Evolutionary conservation across 2,113 vertebrate species (phyloP).

Genomic region (Phodopus roborovskii): DNA sequence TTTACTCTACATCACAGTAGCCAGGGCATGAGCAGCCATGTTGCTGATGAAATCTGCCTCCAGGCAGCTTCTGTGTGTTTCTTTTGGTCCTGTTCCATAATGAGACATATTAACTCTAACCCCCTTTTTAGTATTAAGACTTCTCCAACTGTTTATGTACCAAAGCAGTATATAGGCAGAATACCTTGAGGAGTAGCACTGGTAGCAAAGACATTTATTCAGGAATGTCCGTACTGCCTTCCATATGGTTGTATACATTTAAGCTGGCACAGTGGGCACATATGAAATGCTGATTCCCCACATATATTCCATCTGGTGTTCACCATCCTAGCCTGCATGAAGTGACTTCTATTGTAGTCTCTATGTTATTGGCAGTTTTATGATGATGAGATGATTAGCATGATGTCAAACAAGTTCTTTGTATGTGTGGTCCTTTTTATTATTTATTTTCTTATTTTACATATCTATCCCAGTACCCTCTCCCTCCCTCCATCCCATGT

Average conservation of each 20-base stretch:
- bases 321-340: background rate
- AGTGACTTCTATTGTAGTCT: background rate
- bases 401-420: background rate
- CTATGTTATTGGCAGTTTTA: background rate
- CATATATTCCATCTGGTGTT: background rate
- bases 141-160: background rate
- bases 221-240: background rate
- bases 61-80: slow-evolving; percentile 30
- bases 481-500: no score
- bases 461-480: no score
- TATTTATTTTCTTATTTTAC: no score
- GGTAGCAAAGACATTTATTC: background rate
- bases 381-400: background rate
- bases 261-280: no score
- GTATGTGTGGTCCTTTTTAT: background rate
- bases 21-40: background rate
- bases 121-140: slow-evolving; percentile 20
- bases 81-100: slow-evolving; percentile 11
- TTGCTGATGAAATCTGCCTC: slow-evolving; percentile 2
- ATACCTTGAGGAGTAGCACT: background rate
- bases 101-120: no score
- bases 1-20: background rate
- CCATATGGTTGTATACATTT: background rate
- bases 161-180: background rate
- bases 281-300: background rate